These are phyloP conservation scores for Sinocyclocheilus grahami DNA, from an alignment of 2,113 vertebrate species.

Conservation along the genomic window DNA sequence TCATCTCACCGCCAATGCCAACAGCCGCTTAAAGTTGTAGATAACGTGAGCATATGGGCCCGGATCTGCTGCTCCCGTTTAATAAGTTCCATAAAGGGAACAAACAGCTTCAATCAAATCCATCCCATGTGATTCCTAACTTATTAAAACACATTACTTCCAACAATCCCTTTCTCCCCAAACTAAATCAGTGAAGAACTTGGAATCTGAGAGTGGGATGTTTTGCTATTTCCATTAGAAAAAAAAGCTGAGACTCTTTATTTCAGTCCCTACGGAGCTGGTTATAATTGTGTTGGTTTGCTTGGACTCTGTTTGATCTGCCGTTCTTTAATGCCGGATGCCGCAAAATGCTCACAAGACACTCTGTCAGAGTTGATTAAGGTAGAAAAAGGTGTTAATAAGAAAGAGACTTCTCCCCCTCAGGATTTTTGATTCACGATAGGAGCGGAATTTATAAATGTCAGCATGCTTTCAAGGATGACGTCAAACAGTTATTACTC, in stretches of 20 bases:
- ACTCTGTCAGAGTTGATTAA: constrained; percentile 23
- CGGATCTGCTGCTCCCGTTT: constrained; percentile 12
- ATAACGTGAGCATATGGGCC: neutral
- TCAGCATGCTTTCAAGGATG: constrained; percentile 36
- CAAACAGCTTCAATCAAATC: constrained; percentile 28
- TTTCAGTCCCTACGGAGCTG: constrained; percentile 30
- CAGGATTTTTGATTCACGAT: constrained; percentile 16
- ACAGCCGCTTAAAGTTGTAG: constrained; percentile 22
- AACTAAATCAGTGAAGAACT: constrained; percentile 53
- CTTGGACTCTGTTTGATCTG: constrained; percentile 22
- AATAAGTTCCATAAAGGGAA: constrained; percentile 28
- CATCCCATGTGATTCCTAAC: constrained; percentile 51
- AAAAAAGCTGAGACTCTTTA: constrained; percentile 19
- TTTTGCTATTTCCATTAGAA: constrained; percentile 7
- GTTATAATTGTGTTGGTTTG: constrained; percentile 37
- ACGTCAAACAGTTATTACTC: constrained; percentile 26
- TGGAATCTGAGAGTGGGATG: constrained; percentile 40
- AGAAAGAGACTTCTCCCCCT: constrained; percentile 9
- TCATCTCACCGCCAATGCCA: constrained; percentile 23
- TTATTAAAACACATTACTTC: constrained; percentile 68
- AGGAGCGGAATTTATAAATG: constrained; percentile 17
- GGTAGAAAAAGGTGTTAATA: constrained; percentile 32
- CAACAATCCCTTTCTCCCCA: constrained; percentile 63
- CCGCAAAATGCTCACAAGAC: constrained; percentile 14
- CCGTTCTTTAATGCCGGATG: constrained; percentile 15